A percentile compares a stretch with the other conserved stretches of the same genome.
Conservation (phyloP, 2,888 invertebrate species). For the Cremastinae sp. region DNA sequence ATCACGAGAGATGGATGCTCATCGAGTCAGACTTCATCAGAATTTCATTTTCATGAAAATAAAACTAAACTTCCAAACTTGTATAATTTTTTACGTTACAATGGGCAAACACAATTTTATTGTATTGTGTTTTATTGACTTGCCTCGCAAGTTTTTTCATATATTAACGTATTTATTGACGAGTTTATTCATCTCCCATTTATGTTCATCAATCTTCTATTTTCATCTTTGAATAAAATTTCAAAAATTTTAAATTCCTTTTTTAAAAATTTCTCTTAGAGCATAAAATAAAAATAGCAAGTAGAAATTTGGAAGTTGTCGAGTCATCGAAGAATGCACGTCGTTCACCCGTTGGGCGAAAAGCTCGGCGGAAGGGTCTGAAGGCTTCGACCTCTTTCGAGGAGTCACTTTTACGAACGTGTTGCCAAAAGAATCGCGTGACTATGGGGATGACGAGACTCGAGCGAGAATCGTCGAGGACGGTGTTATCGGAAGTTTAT, state of each 20-base stretch:
- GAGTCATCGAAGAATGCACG: conserved; percentile 33
- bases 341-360: conserved; percentile 42
- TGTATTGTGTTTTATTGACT: too few relatives aligned
- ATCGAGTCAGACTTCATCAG: conserved; percentile 55
- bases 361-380: conserved; percentile 20
- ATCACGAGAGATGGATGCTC: conserved; percentile 65
- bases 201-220: too few relatives aligned
- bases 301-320: conserved; percentile 7
- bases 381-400: conserved; percentile 59
- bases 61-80: too few relatives aligned
- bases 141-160: too few relatives aligned
- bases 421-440: conserved; percentile 71
- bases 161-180: too few relatives aligned
- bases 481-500: conserved; percentile 69
- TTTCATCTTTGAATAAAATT: too few relatives aligned
- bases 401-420: conserved; percentile 53
- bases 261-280: too few relatives aligned
- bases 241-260: too few relatives aligned
- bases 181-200: too few relatives aligned
- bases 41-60: too few relatives aligned
- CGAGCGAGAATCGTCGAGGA: conserved; percentile 41
- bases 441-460: conserved; percentile 60
- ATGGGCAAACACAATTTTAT: too few relatives aligned
- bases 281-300: not conserved
- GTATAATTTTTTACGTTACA: too few relatives aligned